Evolutionary conservation across 2,888 invertebrate genomes (phyloP), one percentile per base, ranked within the genome.

Genomic region (Xestia ashworthii): DNA sequence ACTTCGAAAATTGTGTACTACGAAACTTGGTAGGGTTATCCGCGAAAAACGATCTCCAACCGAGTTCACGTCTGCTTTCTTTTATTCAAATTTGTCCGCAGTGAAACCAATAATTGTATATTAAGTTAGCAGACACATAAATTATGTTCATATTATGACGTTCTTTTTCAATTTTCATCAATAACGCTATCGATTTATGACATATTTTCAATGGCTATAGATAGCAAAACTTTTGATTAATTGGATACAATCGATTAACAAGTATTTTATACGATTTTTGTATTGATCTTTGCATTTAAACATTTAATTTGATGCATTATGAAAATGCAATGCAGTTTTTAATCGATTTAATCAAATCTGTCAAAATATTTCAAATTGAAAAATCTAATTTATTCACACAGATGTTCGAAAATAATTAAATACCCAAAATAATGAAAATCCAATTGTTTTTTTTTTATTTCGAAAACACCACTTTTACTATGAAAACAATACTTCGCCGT

Each of bases 11-110:
- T 50, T 66, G 66, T 50, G 53, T 86, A 81, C 83, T 75, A 81
- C 84, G 82, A 69, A 80, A 90, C 81, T 90, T 80, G 72, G 87
- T 76, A 80, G 82, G 78, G 85, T 86, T 86, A 82, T 85, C 85
- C 80, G 90, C 89, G 87, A 90, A 90, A 90, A 91, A 84, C 87
- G 84, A 76, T 86, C 88, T 86, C 84, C 82, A 84, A 76, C 72
- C 67, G 88, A 87, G 88, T 86, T 83, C 82, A 81, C 81, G 88
- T 88, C 90, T 87, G 91, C 93, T 93, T 93, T 93, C 93, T 91
- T 92, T 93, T 92, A 93, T 93, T 92, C 82, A 92, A 93, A 93
- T 93, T 87, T 82, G 90, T 88, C 80, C 79, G 82, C 75, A 91
- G 93, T 90, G 92, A 93, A 92, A 92, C 90, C 89, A 90, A 90